These are phyloP conservation scores for Acheta domesticus DNA, from an alignment of 2,888 invertebrate genomes.

Conservation along the genomic window DNA sequence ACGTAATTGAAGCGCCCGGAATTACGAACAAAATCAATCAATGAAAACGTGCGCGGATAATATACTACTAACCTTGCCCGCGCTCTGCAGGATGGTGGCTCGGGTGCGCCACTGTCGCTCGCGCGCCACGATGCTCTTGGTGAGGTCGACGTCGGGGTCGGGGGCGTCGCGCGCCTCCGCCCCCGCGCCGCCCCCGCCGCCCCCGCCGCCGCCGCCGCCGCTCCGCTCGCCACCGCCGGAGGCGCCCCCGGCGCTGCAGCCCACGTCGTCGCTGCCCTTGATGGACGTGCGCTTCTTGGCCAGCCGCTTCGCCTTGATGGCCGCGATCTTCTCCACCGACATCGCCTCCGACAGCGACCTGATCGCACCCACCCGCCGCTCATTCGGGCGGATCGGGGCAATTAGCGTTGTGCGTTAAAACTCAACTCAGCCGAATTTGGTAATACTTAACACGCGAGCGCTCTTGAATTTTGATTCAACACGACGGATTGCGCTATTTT, in stretches of 20 bases:
- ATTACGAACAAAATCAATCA: no score
- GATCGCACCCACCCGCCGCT: slow-evolving; percentile 23
- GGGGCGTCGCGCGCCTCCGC: slow-evolving; percentile 54
- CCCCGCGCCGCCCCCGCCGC: slow-evolving; percentile 74
- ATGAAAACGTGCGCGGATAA: no score
- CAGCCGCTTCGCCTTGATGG: slow-evolving; percentile 93
- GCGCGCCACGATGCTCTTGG: slow-evolving; percentile 90
- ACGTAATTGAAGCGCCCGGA: no score
- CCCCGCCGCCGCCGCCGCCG: slow-evolving; percentile 79
- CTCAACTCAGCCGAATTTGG: no score
- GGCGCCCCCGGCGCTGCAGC: slow-evolving; percentile 91
- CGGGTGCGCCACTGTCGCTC: slow-evolving; percentile 95
- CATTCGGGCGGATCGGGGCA: no score
- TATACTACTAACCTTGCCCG: slow-evolving; percentile 67
- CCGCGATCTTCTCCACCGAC: slow-evolving; percentile 97
- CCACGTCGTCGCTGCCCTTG: slow-evolving; percentile 87
- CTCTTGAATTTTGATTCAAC: no score
- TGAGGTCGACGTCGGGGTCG: slow-evolving; percentile 91
- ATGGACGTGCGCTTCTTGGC: slow-evolving; percentile 59
- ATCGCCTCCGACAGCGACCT: slow-evolving; percentile 94
- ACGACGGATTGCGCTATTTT: no score
- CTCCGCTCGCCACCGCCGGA: slow-evolving; percentile 63
- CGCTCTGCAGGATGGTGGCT: slow-evolving; percentile 90
- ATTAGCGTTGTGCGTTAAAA: no score
- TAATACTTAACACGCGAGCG: no score